Evolutionary conservation across 2,797 vertebrate species (phyloP), one percentile per base, ranked within the genome.

Genomic region (Pelochelys cantorii): DNA sequence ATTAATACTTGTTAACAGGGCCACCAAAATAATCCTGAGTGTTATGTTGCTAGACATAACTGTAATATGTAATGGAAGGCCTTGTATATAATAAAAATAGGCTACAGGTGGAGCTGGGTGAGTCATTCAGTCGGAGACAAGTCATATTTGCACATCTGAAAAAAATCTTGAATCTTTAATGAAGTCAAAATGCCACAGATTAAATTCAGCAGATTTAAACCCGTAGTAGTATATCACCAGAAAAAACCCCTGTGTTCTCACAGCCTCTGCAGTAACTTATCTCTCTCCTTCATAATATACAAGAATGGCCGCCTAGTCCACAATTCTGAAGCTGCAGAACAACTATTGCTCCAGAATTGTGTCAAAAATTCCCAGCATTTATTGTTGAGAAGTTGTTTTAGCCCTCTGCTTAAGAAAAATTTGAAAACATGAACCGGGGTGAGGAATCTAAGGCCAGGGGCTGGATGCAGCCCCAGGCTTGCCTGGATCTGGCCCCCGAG

Each of bases 301-400:
- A 42, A 42, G 42, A 42, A 42, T 6, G 7, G 42, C 3, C 0
- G 15, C 8, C 10, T 34, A 17, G 59, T 31, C 2, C 15, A 65
- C 60, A 65, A 9, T 65, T 31, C 31, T 65, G 60, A n/a, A 65
- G 60, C 3, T 65, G 31, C 31, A 65, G 23, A 88, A 79, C 86
- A 92, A 42, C 10, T 85, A 90, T 82, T 86, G n/a, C 82, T 42
- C 84, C 60, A 31, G 87, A 23, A 74, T 37, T 22, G 18, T 74
- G 18, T 23, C 85, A 92, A 90, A 17, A 42, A 42, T 42, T 3
- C 71, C 4, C 71, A 83, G 25, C 37, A 31, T 90, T 92, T 85
- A 75, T 93, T 79, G 12, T 90, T 87, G 79, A 86, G 93, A 86
- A 94, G 34, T 60, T 9, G 27, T 83, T 94, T 91, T 85, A 83